Evolutionary conservation across 2,797 vertebrate genomes (phyloP).

Genomic region (Discoglossus pictus): DNA sequence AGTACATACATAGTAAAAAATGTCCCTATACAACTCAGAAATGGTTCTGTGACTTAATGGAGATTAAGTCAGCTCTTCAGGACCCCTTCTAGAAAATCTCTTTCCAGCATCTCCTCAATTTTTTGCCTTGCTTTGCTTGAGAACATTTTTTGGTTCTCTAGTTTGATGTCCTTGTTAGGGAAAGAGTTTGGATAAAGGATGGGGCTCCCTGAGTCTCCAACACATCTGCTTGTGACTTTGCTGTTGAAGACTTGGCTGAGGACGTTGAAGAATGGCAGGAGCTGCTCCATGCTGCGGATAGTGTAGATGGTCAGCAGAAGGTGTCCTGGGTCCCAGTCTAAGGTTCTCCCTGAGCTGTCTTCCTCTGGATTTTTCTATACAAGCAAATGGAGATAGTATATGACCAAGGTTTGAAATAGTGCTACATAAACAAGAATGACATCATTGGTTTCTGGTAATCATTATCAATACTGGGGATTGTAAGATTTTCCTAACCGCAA

Average conservation of each 20-base stretch:
- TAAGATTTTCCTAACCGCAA: too few relatives aligned
- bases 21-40: conserved; percentile 73
- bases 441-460: conserved; percentile 16
- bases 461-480: too few relatives aligned
- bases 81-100: conserved; percentile 95
- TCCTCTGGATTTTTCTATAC: conserved; percentile 93
- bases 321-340: conserved; percentile 92
- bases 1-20: conserved; percentile 81
- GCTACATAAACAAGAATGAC: not conserved
- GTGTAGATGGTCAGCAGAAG: conserved; percentile 88
- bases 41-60: conserved; percentile 62
- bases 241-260: conserved; percentile 97
- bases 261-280: conserved; percentile 94
- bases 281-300: conserved; percentile 95
- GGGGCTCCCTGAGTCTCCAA: conserved; percentile 75
- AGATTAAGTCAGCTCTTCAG: conserved; percentile 85
- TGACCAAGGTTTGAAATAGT: not conserved
- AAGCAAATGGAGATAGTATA: conserved; percentile 31
- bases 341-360: conserved; percentile 80
- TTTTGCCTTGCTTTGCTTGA: conserved; percentile 92
- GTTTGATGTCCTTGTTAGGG: conserved; percentile 84
- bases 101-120: conserved; percentile 98
- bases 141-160: conserved; percentile 92
- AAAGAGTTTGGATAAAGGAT: conserved; percentile 73
- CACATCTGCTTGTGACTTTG: conserved; percentile 86